Evolutionary conservation across 2,888 invertebrate species (phyloP), one percentile per base, ranked within the genome.

Genomic region (Eurois occulta): DNA sequence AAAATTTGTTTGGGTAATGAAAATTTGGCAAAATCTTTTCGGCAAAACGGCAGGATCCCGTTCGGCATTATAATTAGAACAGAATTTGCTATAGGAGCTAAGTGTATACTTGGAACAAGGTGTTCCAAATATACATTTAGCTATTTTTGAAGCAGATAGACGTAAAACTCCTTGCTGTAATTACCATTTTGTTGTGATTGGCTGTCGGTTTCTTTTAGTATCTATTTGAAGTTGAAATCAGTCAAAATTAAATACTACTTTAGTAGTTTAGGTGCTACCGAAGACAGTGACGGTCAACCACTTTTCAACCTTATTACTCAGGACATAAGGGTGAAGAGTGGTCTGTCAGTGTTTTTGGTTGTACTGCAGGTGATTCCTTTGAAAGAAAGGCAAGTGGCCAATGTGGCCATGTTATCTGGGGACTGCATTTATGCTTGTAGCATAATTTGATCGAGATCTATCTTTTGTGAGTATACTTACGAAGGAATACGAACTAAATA

Each of bases 1-100:
- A n/a, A n/a, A n/a, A n/a, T n/a, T n/a, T n/a, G n/a, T n/a, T n/a
- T n/a, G n/a, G n/a, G n/a, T n/a, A n/a, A n/a, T n/a, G n/a, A n/a
- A n/a, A n/a, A n/a, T n/a, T n/a, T n/a, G n/a, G n/a, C n/a, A n/a
- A n/a, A n/a, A n/a, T n/a, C n/a, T n/a, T n/a, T n/a, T n/a, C n/a
- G n/a, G n/a, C n/a, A n/a, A n/a, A n/a, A n/a, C n/a, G n/a, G n/a
- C n/a, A n/a, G n/a, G n/a, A n/a, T n/a, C n/a, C n/a, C n/a, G 62
- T 66, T 78, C 21, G 24, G 18, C 43, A 35, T 55, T 58, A 58
- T 67, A 73, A 73, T 78, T 78, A 75, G 5, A 48, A 62, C 16
- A 43, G 55, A 65, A 65, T n/a, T 64, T 38, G 13, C 43, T 58
- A 21, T 18, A 71, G 7, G 52, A 3, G 18, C 6, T n/a, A 55